Base-by-base conservation (phyloP, 2,888 invertebrate species). In the Malthinus seriepunctatus region DNA sequence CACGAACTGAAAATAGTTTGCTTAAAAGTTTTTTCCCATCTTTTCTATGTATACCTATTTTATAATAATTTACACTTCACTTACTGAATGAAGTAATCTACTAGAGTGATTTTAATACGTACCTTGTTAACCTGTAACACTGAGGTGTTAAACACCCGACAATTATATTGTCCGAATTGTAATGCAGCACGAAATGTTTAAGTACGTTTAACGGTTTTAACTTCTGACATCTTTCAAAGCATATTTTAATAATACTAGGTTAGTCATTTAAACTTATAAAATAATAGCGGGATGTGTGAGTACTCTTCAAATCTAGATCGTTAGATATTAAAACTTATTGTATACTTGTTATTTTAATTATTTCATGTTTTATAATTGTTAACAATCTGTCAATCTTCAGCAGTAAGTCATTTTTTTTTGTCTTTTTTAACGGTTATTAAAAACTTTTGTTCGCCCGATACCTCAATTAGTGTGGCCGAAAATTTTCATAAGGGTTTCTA, bases 71-170 rank as follows among this genome's bases (percentile, higher is more conserved):
- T 23, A 23, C 23, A 23, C 23, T 23, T 23, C 23, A 23, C 23
- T 23, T 23, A 23, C 23, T 31, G 10, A 11, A 49, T 49, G 48
- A 49, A 49, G 48, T 37, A 49, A 49, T 49, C 48, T 37, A 9
- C 23, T 49, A 31, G 23, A 49, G 37, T 23, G 48, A 37, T 49
- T 49, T 49, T 49, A 49, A 11, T 37, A 49, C 31, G 33, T 31
- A 49, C 35, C 48, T 49, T 49, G 48, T 49, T 49, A 49, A 49
- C 48, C 48, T 37, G 48, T 37, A 49, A 49, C 48, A 33, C 48
- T 10, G 6, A 15, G 48, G 37, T 49, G 48, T 49, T 37, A 37
- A 23, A 37, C 48, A 49, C 14, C 48, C 48, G 37, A 49, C 48
- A 49, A 49, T 49, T 49, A 49, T 49, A 49, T 49, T 49, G 48